Base-by-base conservation (phyloP, 2,113 vertebrate species). In the Dinomys branickii region DNA sequence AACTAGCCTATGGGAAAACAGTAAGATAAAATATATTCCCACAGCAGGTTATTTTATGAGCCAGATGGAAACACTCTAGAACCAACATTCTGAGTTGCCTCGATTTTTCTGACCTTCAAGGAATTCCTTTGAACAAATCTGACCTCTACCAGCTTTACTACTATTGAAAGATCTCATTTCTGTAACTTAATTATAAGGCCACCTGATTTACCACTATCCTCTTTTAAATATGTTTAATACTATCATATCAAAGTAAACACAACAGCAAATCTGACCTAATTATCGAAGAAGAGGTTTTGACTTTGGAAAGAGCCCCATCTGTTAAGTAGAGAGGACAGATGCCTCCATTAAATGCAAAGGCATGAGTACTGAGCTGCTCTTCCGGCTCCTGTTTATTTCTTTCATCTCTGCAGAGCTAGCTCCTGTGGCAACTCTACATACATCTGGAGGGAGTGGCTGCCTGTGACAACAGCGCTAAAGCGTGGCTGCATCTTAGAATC, bases 161-260 rank as follows among this genome's bases (percentile, higher is more conserved):
- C 3, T 80, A 26, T 2, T 10, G 0, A 67, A 30, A 9, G 71
- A 93, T 0, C 14, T 58, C 33, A 14, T 10, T 0, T 0, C 67
- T 2, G 0, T 5, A 87, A 85, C 0, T 6, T 85, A 35, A 75
- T 63, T 59, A 75, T 0, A 71, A 47, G 0, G 0, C 20, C 3
- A 52, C 4, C 33, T 44, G 2, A 38, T 30, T 61, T 44, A 17
- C 19, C 77, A 22, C 0, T 38, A 44, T 0, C 38, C 35, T 33
- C 8, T 90, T 52, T 81, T 77, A 96, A 85, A 47, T 52, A 90
- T 17, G 71, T 69, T 97, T 78, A 88, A 81, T 44, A 85, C 30
- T 11, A 13, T 94, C 71, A 52, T 28, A 28, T 3, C 44, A 41
- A 75, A 94, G 38, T 28, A 63, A 67, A 78, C 19, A 58, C 63